phyloP scores from a whole-genome alignment of 2,797 vertebrate genomes.

The Heliangelus exortis region DNA sequence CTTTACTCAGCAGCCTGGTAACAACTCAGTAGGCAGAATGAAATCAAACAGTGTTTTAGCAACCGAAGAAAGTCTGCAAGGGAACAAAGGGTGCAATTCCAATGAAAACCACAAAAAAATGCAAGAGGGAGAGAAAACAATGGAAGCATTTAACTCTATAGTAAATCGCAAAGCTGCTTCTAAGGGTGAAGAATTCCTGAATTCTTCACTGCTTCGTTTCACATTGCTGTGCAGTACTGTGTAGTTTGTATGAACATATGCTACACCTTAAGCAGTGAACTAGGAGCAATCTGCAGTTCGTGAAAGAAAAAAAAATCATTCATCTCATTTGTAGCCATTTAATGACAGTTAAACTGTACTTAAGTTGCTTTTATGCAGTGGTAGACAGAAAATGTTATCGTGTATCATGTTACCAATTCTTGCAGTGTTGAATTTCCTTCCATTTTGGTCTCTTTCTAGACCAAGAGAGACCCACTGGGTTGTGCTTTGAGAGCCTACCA shows the following conservation, averaged over 20 bases:
- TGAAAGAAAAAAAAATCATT: not conserved
- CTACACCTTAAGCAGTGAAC: not conserved
- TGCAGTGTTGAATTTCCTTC: not conserved
- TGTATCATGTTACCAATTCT: not conserved
- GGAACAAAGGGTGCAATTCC: not conserved
- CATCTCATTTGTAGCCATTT: not conserved
- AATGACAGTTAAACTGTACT: not conserved
- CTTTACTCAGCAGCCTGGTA: constrained; percentile 2
- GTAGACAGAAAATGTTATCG: fast-evolving
- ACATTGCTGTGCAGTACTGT: not conserved
- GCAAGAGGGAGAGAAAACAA: not conserved
- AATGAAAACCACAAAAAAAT: not conserved
- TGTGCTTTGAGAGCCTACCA: not conserved
- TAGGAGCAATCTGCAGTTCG: not conserved
- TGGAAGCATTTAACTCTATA: not conserved
- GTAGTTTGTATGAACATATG: not conserved
- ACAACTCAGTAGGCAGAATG: not conserved
- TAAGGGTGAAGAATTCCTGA: not conserved
- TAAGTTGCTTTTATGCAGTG: not conserved
- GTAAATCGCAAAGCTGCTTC: not conserved
- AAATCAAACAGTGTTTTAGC: not conserved
- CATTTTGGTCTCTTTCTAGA: not conserved
- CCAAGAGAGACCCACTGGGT: not conserved
- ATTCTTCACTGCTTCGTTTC: not conserved
- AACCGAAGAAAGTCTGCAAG: not conserved